Base-by-base conservation (phyloP, 2,888 invertebrate genomes). In the Camponotus fellah region DNA sequence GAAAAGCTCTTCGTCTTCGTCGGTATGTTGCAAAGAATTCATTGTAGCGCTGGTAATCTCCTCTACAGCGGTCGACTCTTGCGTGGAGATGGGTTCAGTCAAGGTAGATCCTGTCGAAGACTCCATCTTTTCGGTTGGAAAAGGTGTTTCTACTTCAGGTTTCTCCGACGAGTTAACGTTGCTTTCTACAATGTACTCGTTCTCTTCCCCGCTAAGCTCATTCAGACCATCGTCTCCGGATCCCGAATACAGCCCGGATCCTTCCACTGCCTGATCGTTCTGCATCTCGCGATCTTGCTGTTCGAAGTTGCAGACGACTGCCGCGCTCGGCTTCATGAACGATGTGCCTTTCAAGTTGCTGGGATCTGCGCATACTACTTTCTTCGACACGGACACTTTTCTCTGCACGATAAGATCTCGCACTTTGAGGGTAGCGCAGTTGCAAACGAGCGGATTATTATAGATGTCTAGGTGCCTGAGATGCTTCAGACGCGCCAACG, bases 391-490 rank as follows among this genome's bases (percentile, higher is more conserved):
- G 43, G 90, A 92, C 0, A 93, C 93, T 8, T 91, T 91, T 5
- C 88, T 91, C 3, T 90, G 86, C 69, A 96, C 92, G 88, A 97
- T 94, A 89, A 95, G 95, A 91, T 97, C 96, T 87, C 97, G 96
- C 69, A 96, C 95, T 86, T 96, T 95, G 82, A 97, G 94, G 82
- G 97, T 97, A 86, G 96, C 96, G 92, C 97, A 97, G 43, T 97
- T 96, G 94, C 97, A 98, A 89, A 96, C 95, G 8, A 98, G 95
- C 56, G 96, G 96, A 93, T 98, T 98, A 65, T 96, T 96, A 72
- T 96, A 95, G 83, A 98, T 92, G 92, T 97, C 96, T 83, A 98
- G 95, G 89, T 96, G 96, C 92, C 96, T 96, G 79, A 97, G 94
- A 90, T 95, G 94, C 65, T 95, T 95, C 82, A 97, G 94, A 87